Evolutionary conservation across 2,888 invertebrate genomes (phyloP).

Genomic region (Acheta domesticus): DNA sequence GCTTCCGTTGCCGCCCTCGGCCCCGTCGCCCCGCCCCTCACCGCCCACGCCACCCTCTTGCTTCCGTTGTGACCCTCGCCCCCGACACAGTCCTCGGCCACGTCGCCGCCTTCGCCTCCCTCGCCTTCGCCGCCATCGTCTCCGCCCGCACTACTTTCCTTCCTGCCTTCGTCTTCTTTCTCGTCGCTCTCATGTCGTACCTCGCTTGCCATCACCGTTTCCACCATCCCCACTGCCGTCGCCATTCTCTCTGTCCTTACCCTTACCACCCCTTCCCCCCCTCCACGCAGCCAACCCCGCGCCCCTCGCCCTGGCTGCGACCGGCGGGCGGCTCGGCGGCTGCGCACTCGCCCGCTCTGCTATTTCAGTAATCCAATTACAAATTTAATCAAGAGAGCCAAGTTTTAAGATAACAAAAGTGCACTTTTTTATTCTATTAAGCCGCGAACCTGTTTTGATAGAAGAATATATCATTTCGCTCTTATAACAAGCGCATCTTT

Average conservation of each 20-base stretch:
- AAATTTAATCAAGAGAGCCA: constrained; percentile 18
- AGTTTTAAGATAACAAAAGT: constrained; percentile 18
- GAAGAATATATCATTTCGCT: constrained; percentile 18
- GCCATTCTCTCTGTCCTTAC: too few species aligned
- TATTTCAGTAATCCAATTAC: constrained; percentile 18
- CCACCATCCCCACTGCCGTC: background rate
- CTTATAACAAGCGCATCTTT: constrained; percentile 18
- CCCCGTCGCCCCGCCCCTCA: too few species aligned
- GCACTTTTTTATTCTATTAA: constrained; percentile 18
- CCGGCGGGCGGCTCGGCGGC: background rate
- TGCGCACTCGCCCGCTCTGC: background rate
- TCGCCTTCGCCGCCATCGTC: too few species aligned
- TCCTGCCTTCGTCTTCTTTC: background rate
- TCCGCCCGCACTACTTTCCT: too few species aligned
- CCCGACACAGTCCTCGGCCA: too few species aligned
- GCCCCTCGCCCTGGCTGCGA: background rate
- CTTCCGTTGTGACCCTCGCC: too few species aligned
- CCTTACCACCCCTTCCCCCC: background rate
- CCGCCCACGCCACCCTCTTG: too few species aligned
- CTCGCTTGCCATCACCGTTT: background rate
- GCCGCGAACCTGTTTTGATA: constrained; percentile 18
- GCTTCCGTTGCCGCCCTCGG: too few species aligned
- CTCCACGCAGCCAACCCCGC: background rate
- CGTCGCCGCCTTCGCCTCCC: too few species aligned
- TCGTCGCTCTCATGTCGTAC: background rate